Percentiles rank a stretch among this genome's conserved stretches.
phyloP scores from a whole-genome alignment of 1,140 invertebrate genomes.

The Stegodyphus dumicola region DNA sequence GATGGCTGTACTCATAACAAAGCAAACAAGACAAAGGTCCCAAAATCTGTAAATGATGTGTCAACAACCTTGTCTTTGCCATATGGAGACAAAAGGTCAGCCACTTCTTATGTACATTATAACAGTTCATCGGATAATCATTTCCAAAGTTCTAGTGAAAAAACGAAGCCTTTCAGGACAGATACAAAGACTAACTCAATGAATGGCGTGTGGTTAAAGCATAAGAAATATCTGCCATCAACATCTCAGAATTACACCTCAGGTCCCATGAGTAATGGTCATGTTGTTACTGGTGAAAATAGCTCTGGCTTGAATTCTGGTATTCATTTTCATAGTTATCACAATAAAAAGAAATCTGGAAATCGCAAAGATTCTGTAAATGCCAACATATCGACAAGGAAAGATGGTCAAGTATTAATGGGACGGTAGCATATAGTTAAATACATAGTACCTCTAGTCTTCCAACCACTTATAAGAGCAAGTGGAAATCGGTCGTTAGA shows the following conservation, averaged over 20 bases:
- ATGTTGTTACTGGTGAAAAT: constrained; percentile 27
- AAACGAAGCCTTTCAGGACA: neutral
- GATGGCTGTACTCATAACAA: neutral
- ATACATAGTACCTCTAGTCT: constrained; percentile 1
- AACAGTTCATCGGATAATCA: neutral
- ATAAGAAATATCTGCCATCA: constrained; percentile 16
- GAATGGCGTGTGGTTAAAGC: constrained; percentile 33
- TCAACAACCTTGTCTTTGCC: neutral
- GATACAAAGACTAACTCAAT: neutral
- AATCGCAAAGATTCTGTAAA: constrained; percentile 16
- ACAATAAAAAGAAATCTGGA: constrained; percentile 18
- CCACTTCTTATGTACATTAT: neutral
- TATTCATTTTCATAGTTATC: neutral
- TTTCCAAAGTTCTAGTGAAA: neutral
- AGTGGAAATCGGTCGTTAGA: constrained; percentile 1
- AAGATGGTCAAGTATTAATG: constrained; percentile 34
- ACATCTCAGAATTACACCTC: constrained; percentile 17
- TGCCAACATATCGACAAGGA: constrained; percentile 24
- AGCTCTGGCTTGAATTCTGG: neutral
- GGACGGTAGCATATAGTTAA: constrained; percentile 45
- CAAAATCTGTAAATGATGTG: neutral
- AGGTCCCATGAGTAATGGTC: neutral
- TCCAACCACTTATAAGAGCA: neutral
- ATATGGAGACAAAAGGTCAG: neutral
- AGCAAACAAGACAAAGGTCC: neutral